These are phyloP conservation scores for Zaprionus kolodkinae DNA, from an alignment of 1,140 invertebrate genomes.

Conservation along the genomic window DNA sequence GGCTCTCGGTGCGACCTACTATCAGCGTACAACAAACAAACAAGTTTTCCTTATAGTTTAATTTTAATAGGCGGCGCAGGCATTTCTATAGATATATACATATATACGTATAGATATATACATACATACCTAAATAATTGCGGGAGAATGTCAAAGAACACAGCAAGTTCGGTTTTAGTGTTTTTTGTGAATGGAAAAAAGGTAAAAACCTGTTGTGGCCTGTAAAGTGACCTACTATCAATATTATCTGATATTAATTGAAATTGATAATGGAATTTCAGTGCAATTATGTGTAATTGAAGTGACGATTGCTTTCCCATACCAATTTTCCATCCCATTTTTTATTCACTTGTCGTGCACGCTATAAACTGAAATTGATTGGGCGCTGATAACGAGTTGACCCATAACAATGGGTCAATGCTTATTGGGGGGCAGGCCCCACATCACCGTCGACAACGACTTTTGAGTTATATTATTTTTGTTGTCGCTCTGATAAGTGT, in stretches of 20 bases:
- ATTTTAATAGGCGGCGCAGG: conserved; percentile 4
- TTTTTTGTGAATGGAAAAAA: conserved; percentile 86
- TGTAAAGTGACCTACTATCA: background rate
- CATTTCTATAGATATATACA: conserved; percentile 17
- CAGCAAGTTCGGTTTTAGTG: conserved; percentile 72
- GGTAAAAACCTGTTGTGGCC: conserved; percentile 61
- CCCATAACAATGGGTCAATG: conserved; percentile 44
- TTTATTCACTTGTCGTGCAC: conserved; percentile 43
- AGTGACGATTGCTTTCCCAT: conserved; percentile 5
- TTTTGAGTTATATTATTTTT: conserved; percentile 2
- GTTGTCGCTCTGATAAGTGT: conserved; percentile 9
- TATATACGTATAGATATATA: conserved; percentile 18
- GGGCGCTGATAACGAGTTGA: conserved; percentile 68
- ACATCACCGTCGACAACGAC: conserved; percentile 8
- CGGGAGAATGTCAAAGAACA: conserved; percentile 46
- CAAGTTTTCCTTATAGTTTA: conserved; percentile 32
- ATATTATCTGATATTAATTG: background rate
- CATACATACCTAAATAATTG: conserved; percentile 10
- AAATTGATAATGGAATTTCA: background rate
- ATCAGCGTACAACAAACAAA: background rate
- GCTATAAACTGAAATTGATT: conserved; percentile 34
- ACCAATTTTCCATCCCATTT: conserved; percentile 13
- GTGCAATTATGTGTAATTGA: background rate
- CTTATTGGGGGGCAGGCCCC: conserved; percentile 31
- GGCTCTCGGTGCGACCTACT: background rate